Evolutionary conservation across 2,113 vertebrate genomes (phyloP).

Genomic region (Otis tarda): DNA sequence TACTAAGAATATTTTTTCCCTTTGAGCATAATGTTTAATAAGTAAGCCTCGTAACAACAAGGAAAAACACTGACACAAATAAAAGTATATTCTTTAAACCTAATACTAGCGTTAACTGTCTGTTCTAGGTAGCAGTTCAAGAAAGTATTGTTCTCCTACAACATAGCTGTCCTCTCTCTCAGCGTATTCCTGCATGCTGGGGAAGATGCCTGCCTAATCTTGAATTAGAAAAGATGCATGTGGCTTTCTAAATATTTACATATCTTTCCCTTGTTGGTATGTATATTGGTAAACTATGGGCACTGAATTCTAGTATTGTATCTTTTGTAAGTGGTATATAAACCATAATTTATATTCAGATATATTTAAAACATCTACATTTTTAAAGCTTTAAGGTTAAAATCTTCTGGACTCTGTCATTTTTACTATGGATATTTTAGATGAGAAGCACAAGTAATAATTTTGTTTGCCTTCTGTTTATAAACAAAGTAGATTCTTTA

Average conservation of each 20-base stretch:
- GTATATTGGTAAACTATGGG: constrained; percentile 55
- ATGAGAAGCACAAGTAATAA: background rate
- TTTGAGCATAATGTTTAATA: background rate
- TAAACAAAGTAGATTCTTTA: background rate
- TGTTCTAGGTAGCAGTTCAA: constrained; percentile 75
- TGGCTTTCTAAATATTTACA: constrained; percentile 73
- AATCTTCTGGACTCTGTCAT: background rate
- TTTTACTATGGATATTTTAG: background rate
- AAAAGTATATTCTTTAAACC: background rate
- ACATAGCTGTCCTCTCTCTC: constrained; percentile 51
- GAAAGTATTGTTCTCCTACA: constrained; percentile 40
- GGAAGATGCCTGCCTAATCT: constrained; percentile 71
- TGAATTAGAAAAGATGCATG: constrained; percentile 79
- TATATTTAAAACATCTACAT: background rate
- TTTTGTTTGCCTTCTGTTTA: background rate
- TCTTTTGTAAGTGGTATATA: background rate
- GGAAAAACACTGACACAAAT: background rate
- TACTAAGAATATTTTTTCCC: background rate
- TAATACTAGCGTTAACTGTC: constrained; percentile 64
- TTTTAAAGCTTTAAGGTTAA: background rate
- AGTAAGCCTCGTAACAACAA: background rate
- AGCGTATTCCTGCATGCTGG: constrained; percentile 63
- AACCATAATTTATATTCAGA: background rate
- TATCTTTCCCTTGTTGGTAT: constrained; percentile 68
- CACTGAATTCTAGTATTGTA: background rate